Base-by-base conservation (phyloP, 2,113 vertebrate genomes). In the Ariopsis seemanni region DNA sequence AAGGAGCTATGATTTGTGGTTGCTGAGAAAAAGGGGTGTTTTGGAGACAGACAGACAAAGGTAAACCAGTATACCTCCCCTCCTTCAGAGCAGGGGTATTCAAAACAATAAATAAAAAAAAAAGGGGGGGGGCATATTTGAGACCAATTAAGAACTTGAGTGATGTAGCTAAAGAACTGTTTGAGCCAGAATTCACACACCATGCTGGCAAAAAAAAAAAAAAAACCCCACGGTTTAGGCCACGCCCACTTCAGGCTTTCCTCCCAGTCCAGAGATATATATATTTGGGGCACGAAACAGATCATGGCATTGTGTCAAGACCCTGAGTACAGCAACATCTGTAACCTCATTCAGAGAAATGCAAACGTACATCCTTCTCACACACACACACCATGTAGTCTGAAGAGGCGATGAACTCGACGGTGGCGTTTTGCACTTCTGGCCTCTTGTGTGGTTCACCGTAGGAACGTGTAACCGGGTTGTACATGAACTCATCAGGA, bases 401-500 rank as follows among this genome's bases (percentile, higher is more conserved):
- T 0, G 98, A 99, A 84, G 98, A 99, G 88, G 98, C 98, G 69
- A 99, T 98, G 93, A 99, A 99, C 92, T 99, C 98, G 90, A 99
- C 97, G 0, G 98, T 99, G 91, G 98, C 95, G 94, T 99, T 99
- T 87, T 97, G 98, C 87, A 99, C 98, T 91, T 99, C 98, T 0
- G 98, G 98, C 60, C 98, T 95, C 92, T 98, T 99, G 91, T 99
- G 97, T 42, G 98, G 98, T 57, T 99, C 98, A 12, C 98, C 98
- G 0, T 99, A 99, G 8, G 97, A 99, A 42, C 97, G 95, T 0
- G 97, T 98, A 62, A 99, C 95, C 7, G 98, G 98, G 90, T 99
- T 99, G 92, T 99, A 99, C 98, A 99, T 99, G 87, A 99, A 99
- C 93, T 99, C 98, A 93, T 99, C 98, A 83, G 98, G 98, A 92